Evolutionary conservation across 2,888 invertebrate species (phyloP), one percentile per base, ranked within the genome.

Genomic region (Epicampocera succincta): DNA sequence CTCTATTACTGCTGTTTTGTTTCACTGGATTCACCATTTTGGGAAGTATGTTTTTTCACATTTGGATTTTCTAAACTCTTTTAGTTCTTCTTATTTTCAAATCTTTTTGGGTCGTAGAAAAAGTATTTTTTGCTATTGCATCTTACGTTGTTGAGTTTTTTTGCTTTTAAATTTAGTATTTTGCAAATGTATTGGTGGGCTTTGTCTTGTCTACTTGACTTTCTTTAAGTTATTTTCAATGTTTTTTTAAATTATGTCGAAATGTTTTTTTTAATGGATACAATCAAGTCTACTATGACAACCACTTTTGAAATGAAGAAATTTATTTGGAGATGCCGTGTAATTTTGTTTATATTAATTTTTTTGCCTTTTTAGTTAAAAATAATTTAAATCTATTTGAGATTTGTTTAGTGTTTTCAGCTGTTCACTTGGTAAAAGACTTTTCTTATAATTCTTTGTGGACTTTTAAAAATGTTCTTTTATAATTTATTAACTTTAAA

Each of bases 111-210:
- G 60, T 46, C 9, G 33, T 33, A 33, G 33, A 60, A 60, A 60
- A 66, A 61, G 52, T 76, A 72, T 81, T 3, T 60, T 71, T 80
- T 83, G 78, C 52, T 76, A 71, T 80, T 38, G 52, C 73, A 69
- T 21, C 11, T 69, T 33, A 42, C 44, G 21, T 33, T 68, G 38
- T 65, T 42, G 40, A 81, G 73, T 66, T 72, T n/a, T 25, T 76
- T 85, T 48, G 50, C 38, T 83, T 66, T 73, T 66, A 40, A 50
- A 44, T 56, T 33, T 50, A 29, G 38, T 60, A 60, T 84, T 52
- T 72, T 84, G 76, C 74, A 65, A 74, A 65, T 65, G 44, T 84
- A 68, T 71, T 74, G 80, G 71, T 80, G 76, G 80, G 72, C 60
- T 79, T 73, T 77, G 44, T 71, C 13, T 21, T 72, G 68, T 15